A percentile compares a stretch with the other conserved stretches of the same genome.
phyloP scores from a whole-genome alignment of 2,888 invertebrate genomes.

The Zootermopsis nevadensis region DNA sequence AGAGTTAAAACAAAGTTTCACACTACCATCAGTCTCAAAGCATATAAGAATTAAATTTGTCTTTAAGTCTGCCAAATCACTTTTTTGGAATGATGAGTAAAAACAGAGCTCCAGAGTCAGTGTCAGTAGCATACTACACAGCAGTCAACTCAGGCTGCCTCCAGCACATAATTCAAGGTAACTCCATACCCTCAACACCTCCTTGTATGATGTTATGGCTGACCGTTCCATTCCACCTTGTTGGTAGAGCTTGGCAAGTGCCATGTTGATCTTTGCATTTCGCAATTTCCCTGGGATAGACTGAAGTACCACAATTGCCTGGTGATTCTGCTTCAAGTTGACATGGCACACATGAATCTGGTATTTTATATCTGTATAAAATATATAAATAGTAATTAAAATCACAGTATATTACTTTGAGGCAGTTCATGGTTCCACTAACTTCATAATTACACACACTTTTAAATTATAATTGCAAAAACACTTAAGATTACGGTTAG shows the following conservation, averaged over 20 bases:
- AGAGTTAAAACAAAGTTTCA: too few relatives aligned
- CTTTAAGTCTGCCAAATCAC: too few relatives aligned
- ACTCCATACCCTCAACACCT: constrained; percentile 73
- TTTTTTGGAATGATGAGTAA: too few relatives aligned
- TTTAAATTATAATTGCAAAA: too few relatives aligned
- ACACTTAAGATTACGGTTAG: too few relatives aligned
- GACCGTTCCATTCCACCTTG: constrained; percentile 76
- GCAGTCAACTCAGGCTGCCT: too few relatives aligned
- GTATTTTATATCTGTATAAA: constrained; percentile 73
- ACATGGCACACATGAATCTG: constrained; percentile 77
- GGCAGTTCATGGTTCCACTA: not conserved
- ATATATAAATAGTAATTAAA: constrained; percentile 11
- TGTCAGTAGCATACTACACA: too few relatives aligned
- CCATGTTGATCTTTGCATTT: constrained; percentile 80
- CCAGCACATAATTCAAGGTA: too few relatives aligned
- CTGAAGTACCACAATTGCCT: constrained; percentile 68
- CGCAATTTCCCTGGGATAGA: constrained; percentile 73
- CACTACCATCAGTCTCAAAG: too few relatives aligned
- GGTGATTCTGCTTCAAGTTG: constrained; percentile 72
- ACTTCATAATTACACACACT: too few relatives aligned
- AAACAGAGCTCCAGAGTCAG: too few relatives aligned
- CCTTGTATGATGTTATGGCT: constrained; percentile 81
- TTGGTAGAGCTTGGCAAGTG: constrained; percentile 78
- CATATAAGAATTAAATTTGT: too few relatives aligned
- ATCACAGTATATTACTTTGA: not conserved